phyloP scores from a whole-genome alignment of 2,888 invertebrate genomes.

The Chaitophorus viminalis region DNA sequence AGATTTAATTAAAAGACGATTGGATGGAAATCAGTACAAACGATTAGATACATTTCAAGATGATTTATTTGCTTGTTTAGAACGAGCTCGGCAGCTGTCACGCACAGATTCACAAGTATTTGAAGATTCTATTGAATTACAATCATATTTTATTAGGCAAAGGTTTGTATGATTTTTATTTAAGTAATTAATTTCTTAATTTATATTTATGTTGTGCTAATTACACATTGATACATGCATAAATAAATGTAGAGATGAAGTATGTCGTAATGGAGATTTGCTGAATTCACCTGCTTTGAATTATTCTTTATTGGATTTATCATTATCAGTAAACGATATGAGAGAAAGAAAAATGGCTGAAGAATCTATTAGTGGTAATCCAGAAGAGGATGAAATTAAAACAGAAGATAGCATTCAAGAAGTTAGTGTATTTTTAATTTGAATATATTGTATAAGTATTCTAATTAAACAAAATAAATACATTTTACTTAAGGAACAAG shows the following conservation, averaged over 20 bases:
- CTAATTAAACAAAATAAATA: constrained; percentile 46
- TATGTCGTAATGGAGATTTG: constrained; percentile 82
- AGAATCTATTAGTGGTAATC: constrained; percentile 63
- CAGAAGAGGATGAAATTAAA: constrained; percentile 63
- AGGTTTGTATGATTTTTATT: constrained; percentile 64
- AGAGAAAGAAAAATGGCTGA: constrained; percentile 63
- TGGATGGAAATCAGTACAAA: constrained; percentile 92
- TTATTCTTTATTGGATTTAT: constrained; percentile 81
- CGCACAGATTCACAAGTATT: constrained; percentile 94
- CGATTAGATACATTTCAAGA: constrained; percentile 95
- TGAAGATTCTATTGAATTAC: constrained; percentile 94
- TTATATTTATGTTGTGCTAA: background rate
- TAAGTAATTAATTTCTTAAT: background rate
- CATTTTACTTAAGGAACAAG: constrained; percentile 65
- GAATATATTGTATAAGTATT: background rate
- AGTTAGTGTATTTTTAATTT: constrained; percentile 13
- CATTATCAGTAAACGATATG: constrained; percentile 68
- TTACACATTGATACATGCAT: background rate
- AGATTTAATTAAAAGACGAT: constrained; percentile 90
- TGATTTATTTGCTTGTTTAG: constrained; percentile 93
- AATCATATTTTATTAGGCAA: constrained; percentile 84
- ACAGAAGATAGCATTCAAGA: constrained; percentile 44
- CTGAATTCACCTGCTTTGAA: constrained; percentile 87
- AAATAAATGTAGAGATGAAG: constrained; percentile 69
- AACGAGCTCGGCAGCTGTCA: constrained; percentile 84